Evolutionary conservation across 2,888 invertebrate species (phyloP), one percentile per base, ranked within the genome.

Genomic region (Bimastos eiseni): DNA sequence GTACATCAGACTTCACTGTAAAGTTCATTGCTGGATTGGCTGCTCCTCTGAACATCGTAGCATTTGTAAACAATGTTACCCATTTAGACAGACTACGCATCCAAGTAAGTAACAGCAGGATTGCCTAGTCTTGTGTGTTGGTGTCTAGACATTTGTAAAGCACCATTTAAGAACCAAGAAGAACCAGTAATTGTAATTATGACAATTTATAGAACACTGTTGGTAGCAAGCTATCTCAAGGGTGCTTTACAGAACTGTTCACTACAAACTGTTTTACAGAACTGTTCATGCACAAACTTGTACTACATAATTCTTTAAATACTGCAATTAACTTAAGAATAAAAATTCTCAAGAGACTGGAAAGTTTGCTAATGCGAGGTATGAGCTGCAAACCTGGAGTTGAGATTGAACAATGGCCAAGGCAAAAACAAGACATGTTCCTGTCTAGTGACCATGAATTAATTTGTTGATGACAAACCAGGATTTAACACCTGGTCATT

Each of bases 1-100:
- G 97, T 70, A 97, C 97, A 94, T 97, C 97, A 30, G 97, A 97
- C 93, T 96, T 96, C 90, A 97, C 97, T 5, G 96, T 98, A 91
- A 98, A 98, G 94, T 98, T 98, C 94, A 98, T 98, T 70, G 98
- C 98, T 0, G 98, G 98, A 0, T 96, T 99, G 8, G 97, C 98
- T 90, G 96, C 98, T 91, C 97, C 97, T 70, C 97, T 98, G 83
- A 97, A 97, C 30, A 96, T 98, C 91, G 97, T 98, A 93, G 98
- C 98, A 0, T 97, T 98, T 94, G 96, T 99, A 92, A 96, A 96
- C 92, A 97, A 98, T 95, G 96, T 98, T 91, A 38, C 41, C 21
- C 90, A 70, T 90, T 83, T 37, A 37, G 41, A 37, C 83, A 70
- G 89, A 49, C 30, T 49, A 44, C 44, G 49, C 49, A 41, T 44